Evolutionary conservation across 2,113 vertebrate genomes (phyloP), one percentile per base, ranked within the genome.

Genomic region (Trogon melanurus): DNA sequence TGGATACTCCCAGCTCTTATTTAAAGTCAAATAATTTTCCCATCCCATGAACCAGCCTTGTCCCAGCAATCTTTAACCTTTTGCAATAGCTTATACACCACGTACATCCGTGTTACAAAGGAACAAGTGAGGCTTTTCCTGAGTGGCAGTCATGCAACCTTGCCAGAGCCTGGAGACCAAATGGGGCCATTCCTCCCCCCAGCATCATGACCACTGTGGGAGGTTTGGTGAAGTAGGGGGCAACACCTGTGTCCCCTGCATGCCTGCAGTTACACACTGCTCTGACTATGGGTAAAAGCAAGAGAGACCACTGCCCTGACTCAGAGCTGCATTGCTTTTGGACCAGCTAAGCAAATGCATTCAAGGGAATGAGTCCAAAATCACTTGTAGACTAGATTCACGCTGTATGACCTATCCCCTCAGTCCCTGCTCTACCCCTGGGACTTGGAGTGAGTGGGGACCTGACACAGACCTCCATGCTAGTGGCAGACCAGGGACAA

Each of bases 361-460:
- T 78, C 32, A 45, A 54, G 11, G 25, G 15, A 88, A 78, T 19
- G 13, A 84, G 41, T 60, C 15, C 48, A 18, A 60, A 48, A 83
- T 84, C 2, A 41, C 2, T 56, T 67, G 26, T 47, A 64, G 44
- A 44, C 19, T 57, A 18, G 21, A 81, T n/a, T 70, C 27, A 29
- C 27, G 15, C 29, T 81, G 6, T 76, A 25, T 17, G 27, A 69
- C 23, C 27, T 6, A 6, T 13, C 2, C 14, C 2, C 9, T 84
- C 0, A 0, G 17, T 19, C 32, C 13, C 72, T 71, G 47, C 15
- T 7, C 1, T 60, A 29, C 9, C 13, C 3, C 2, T 0, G 0
- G 26, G 20, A 3, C 5, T 18, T 60, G 34, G 16, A 54, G n/a
- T 15, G n/a, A 82, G 34, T 0, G 1, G 38, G 22, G 32, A 79